Evolutionary conservation across 2,888 invertebrate species (phyloP).

Genomic region (Limenitis camilla): DNA sequence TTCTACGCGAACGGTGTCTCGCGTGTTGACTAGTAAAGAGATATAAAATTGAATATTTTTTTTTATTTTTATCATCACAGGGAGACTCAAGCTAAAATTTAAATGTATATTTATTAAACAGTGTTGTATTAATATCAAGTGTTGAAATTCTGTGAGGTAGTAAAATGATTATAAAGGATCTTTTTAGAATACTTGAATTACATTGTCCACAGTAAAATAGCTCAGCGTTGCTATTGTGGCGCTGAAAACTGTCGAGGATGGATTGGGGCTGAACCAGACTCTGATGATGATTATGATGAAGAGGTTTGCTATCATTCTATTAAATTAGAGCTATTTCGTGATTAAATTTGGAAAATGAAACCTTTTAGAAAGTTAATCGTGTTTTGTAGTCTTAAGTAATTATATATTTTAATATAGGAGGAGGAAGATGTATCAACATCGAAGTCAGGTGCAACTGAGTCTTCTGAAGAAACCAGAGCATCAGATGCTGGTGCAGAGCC

Average conservation of each 20-base stretch:
- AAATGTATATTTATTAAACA: not conserved
- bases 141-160: not conserved
- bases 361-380: too few species aligned
- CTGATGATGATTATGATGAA: slow-evolving; percentile 66
- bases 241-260: slow-evolving; percentile 92
- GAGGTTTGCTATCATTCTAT: slow-evolving; percentile 49
- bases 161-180: too few species aligned
- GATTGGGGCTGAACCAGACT: slow-evolving; percentile 92
- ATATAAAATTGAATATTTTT: too few species aligned
- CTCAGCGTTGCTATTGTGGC: slow-evolving; percentile 96
- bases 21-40: too few species aligned
- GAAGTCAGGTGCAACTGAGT: slow-evolving; percentile 43
- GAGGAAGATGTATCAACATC: slow-evolving; percentile 61
- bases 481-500: slow-evolving; percentile 30
- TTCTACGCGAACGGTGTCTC: too few species aligned
- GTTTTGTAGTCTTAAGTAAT: not conserved
- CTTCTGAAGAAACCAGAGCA: slow-evolving; percentile 36
- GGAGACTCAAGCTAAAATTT: not conserved
- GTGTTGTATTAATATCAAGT: too few species aligned
- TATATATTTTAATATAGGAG: slow-evolving; percentile 32
- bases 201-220: slow-evolving; percentile 83
- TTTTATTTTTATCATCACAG: not conserved
- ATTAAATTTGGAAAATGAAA: too few species aligned
- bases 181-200: slow-evolving; percentile 14
- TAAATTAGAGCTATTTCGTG: not conserved